Evolutionary conservation across 2,888 invertebrate genomes (phyloP).

Genomic region (Drosophila phalerata): DNA sequence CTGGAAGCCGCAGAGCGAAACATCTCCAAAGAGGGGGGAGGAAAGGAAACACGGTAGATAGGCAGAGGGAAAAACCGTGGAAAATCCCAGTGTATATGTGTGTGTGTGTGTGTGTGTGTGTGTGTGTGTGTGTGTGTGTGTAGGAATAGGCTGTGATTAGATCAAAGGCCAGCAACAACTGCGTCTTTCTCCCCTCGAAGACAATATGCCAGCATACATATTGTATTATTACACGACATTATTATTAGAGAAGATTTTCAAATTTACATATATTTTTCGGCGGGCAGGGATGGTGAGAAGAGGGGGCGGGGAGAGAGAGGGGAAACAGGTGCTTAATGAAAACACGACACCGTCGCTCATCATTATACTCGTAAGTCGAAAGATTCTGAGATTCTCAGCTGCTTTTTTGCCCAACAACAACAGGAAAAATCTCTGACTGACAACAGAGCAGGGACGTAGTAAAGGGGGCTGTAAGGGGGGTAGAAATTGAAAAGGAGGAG

Average conservation of each 20-base stretch:
- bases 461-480: not conserved
- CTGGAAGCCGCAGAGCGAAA: constrained; percentile 68
- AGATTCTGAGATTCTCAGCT: constrained; percentile 32
- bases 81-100: not conserved
- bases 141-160: constrained; percentile 59
- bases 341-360: constrained; percentile 79
- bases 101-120: not conserved
- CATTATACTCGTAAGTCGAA: constrained; percentile 54
- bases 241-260: constrained; percentile 77
- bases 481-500: not conserved
- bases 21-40: constrained; percentile 22
- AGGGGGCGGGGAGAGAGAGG: not conserved
- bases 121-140: constrained; percentile 29
- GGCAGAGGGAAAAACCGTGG: not conserved
- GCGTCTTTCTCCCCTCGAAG: constrained; percentile 14
- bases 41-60: not conserved
- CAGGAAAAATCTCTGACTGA: constrained; percentile 11
- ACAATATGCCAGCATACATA: constrained; percentile 63
- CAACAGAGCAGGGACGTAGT: constrained; percentile 8
- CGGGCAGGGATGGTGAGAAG: not conserved
- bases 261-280: constrained; percentile 65
- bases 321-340: constrained; percentile 64
- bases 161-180: constrained; percentile 62
- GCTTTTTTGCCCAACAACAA: constrained; percentile 5
- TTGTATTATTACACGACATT: constrained; percentile 71